phyloP scores from a whole-genome alignment of 2,797 vertebrate species.

The Syngnathus acus region DNA sequence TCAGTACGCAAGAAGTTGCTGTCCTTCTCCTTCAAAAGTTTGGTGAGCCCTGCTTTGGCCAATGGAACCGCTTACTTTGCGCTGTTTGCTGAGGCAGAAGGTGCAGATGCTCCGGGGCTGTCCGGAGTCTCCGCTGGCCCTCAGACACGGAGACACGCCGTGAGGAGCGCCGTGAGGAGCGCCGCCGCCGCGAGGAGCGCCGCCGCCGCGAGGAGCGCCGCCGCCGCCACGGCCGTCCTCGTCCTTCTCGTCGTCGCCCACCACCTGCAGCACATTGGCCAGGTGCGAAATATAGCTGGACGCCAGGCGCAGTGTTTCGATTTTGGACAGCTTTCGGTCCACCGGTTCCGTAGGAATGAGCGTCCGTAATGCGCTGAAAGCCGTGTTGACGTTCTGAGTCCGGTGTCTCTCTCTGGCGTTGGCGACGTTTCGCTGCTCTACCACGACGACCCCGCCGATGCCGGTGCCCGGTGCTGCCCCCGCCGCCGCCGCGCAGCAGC shows the following conservation, averaged over 20 bases:
- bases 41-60: too few relatives aligned
- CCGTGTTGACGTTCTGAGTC: conserved; percentile 94
- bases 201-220: too few relatives aligned
- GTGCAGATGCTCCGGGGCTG: conserved; percentile 85
- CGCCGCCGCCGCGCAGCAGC: conserved; percentile 58
- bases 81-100: conserved; percentile 87
- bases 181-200: too few relatives aligned
- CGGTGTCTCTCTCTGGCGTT: conserved; percentile 91
- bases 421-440: conserved; percentile 88
- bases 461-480: conserved; percentile 36
- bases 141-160: conserved; percentile 76
- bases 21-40: too few relatives aligned
- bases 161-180: too few relatives aligned
- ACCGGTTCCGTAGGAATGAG: conserved; percentile 94
- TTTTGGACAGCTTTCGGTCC: conserved; percentile 93
- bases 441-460: conserved; percentile 67
- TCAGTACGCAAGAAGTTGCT: too few relatives aligned
- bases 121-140: conserved; percentile 57
- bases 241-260: conserved; percentile 75
- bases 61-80: conserved; percentile 53
- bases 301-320: conserved; percentile 90
- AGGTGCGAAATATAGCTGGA: conserved; percentile 94
- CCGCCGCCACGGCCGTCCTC: conserved; percentile 53
- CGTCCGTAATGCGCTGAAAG: conserved; percentile 90
- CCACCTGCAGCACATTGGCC: conserved; percentile 74